A percentile compares a stretch with the other conserved stretches of the same genome.
Conservation (phyloP, 2,113 vertebrate species). For the Rhinogobius similis region DNA sequence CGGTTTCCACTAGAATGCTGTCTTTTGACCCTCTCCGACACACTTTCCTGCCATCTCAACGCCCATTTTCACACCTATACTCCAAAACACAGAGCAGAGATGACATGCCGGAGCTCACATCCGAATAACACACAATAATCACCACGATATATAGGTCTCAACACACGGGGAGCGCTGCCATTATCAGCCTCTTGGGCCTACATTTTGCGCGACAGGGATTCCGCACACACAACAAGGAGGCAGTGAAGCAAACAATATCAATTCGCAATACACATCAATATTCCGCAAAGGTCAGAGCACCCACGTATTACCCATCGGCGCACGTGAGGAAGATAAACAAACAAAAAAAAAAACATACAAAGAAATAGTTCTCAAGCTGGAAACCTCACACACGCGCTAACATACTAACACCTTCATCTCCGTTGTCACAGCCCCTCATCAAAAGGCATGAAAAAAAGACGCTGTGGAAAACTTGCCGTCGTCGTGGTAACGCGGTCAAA, state of each 20-base stretch:
- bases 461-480: slow-evolving; percentile 46
- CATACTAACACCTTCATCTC: slow-evolving; percentile 25
- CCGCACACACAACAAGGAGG: not conserved
- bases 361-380: not conserved
- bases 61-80: slow-evolving; percentile 18
- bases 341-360: not conserved
- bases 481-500: slow-evolving; percentile 59
- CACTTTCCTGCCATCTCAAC: slow-evolving; percentile 13
- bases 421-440: slow-evolving; percentile 49
- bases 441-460: slow-evolving; percentile 39
- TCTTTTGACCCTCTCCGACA: slow-evolving; percentile 18
- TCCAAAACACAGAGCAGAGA: not conserved
- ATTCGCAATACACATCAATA: slow-evolving; percentile 19
- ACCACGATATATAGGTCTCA: not conserved
- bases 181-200: slow-evolving; percentile 23
- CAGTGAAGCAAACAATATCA: slow-evolving; percentile 31
- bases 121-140: not conserved
- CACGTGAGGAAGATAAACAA: slow-evolving; percentile 1
- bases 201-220: slow-evolving; percentile 29
- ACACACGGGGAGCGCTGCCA: slow-evolving; percentile 14
- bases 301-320: slow-evolving; percentile 5
- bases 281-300: slow-evolving; percentile 35
- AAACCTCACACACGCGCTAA: not conserved
- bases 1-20: slow-evolving; percentile 42
- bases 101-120: not conserved